Conservation (phyloP, 2,888 invertebrate species). For the Andrena chrysosceles region DNA sequence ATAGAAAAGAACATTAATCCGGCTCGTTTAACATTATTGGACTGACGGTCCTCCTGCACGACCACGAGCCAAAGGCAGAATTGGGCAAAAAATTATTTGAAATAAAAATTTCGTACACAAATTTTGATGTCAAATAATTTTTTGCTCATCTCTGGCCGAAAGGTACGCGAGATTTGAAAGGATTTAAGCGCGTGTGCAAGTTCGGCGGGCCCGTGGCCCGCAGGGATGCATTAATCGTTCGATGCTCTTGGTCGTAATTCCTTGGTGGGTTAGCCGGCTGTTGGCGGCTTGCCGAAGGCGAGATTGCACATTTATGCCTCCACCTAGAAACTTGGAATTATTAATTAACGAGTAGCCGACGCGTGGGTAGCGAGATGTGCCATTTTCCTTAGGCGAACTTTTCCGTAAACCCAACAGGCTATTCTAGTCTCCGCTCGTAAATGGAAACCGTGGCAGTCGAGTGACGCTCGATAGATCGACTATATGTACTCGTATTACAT, state of each 20-base stretch:
- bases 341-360: conserved; percentile 42
- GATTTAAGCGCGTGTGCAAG: neutral
- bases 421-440: neutral
- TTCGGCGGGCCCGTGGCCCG: conserved; percentile 5
- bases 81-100: no score
- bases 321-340: conserved; percentile 45
- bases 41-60: no score
- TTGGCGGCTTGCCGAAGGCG: conserved; percentile 17
- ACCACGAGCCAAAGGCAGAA: no score
- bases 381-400: neutral
- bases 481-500: no score
- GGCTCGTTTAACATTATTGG: neutral
- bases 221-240: conserved; percentile 58
- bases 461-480: no score
- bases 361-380: conserved; percentile 48
- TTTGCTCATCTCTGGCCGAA: no score
- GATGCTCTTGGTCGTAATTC: conserved; percentile 21
- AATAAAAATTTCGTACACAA: no score
- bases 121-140: no score
- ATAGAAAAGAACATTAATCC: no score
- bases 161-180: no score
- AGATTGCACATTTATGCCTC: conserved; percentile 39
- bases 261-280: conserved; percentile 22
- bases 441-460: no score
- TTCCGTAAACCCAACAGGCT: neutral